These are phyloP conservation scores for Damaliscus lunatus DNA, from an alignment of 2,113 vertebrate genomes.

Conservation along the genomic window DNA sequence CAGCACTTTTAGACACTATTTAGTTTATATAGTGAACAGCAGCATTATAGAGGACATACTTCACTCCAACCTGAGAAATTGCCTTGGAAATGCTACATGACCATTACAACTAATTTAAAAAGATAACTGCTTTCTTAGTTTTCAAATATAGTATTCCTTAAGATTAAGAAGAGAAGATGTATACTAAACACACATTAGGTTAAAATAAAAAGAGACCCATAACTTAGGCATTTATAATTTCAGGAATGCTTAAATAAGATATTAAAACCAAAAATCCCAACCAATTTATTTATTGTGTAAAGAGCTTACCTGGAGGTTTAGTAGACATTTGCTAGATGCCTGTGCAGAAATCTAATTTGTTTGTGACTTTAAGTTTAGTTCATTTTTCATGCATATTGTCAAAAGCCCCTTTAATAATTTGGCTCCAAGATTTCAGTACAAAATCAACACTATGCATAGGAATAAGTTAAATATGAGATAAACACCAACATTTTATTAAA, in stretches of 20 bases:
- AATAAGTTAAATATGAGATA: constrained; percentile 55
- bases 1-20: background rate
- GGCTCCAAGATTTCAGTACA: background rate
- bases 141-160: background rate
- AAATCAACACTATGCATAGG: constrained; percentile 46
- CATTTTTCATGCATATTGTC: constrained; percentile 50
- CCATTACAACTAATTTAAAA: background rate
- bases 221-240: background rate
- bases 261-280: constrained; percentile 27
- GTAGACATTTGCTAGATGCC: constrained; percentile 3
- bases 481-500: constrained; percentile 38
- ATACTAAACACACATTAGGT: background rate
- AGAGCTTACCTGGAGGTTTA: background rate
- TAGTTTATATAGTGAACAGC: background rate
- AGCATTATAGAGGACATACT: background rate
- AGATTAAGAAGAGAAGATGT: background rate
- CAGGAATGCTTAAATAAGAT: constrained; percentile 20
- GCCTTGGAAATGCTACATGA: background rate
- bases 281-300: constrained; percentile 5
- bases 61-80: background rate
- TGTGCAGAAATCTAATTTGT: constrained; percentile 14
- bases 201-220: background rate
- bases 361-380: background rate
- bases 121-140: background rate
- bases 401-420: constrained; percentile 23